Evolutionary conservation across 2,797 vertebrate genomes (phyloP), one percentile per base, ranked within the genome.

Genomic region (Triplophysa bombifrons): DNA sequence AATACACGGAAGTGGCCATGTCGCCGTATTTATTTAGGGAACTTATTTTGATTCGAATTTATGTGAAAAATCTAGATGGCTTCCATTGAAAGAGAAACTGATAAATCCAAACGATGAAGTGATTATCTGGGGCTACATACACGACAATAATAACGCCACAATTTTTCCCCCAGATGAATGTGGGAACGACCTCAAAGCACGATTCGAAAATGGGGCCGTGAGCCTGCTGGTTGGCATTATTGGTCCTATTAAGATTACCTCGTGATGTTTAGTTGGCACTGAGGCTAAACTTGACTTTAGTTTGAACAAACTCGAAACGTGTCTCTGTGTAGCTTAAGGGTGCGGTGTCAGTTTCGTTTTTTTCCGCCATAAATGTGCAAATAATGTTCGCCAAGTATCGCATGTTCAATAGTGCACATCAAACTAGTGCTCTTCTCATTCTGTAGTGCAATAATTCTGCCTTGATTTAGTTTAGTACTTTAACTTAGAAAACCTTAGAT

Each of bases 371-470:
- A 87, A 86, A 83, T 84, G 87, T 91, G 90, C 88, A 88, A 87
- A 87, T 87, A 38, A 85, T 85, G 84, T 76, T 73, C 66, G 85
- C 81, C 87, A 81, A 5, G 86, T 85, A 86, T 86, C 89, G 88
- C 89, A 87, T 63, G 11, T 86, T 90, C 90, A 84, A 90, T 91
- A 93, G 92, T 91, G 91, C 91, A 93, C 91, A 91, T 89, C 87
- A 82, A 87, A 90, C 92, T 93, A 92, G 90, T 93, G 92, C 93
- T 93, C 90, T 90, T 84, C 70, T 86, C 86, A 82, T 84, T 88
- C 87, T 89, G 89, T 91, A 93, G 93, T 93, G 92, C 92, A 93
- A 92, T 89, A 87, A 25, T 85, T 90, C 86, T 82, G 82, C 86
- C 89, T 90, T 84, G 85, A 83, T 86, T 91, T 90, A 88, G 56